Conservation (phyloP, 1,140 invertebrate species). For the Sminthurinus signatus region DNA sequence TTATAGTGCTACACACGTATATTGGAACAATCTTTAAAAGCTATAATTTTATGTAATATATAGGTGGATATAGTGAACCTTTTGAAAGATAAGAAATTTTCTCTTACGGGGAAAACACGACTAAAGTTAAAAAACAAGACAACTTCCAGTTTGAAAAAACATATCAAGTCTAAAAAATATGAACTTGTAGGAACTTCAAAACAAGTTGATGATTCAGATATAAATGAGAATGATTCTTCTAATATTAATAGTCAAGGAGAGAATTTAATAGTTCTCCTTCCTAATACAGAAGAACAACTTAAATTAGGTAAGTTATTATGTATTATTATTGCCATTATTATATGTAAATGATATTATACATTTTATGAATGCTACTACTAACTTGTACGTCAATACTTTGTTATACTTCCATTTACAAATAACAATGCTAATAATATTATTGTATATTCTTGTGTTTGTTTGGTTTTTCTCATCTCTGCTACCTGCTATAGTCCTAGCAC, state of each 20-base stretch:
- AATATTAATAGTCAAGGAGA: too few species aligned
- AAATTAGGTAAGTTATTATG: not conserved
- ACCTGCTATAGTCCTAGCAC: constrained; percentile 23
- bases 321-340: too few species aligned
- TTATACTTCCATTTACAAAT: not conserved
- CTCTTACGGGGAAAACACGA: not conserved
- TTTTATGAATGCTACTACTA: too few species aligned
- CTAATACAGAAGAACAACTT: too few species aligned
- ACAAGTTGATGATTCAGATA: too few species aligned
- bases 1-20: not conserved
- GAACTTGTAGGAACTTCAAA: too few species aligned
- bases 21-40: not conserved
- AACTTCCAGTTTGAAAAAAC: too few species aligned
- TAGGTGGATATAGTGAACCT: not conserved
- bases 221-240: too few species aligned
- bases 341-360: too few species aligned
- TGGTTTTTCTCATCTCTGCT: not conserved
- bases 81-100: not conserved
- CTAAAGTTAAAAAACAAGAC: not conserved
- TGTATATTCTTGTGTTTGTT: not conserved
- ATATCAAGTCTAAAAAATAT: too few species aligned
- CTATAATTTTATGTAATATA: not conserved
- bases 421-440: not conserved
- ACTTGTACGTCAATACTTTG: too few species aligned
- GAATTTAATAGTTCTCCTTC: too few species aligned